These are phyloP conservation scores for Odontocolon sp. DNA, from an alignment of 2,888 invertebrate genomes.

Conservation along the genomic window DNA sequence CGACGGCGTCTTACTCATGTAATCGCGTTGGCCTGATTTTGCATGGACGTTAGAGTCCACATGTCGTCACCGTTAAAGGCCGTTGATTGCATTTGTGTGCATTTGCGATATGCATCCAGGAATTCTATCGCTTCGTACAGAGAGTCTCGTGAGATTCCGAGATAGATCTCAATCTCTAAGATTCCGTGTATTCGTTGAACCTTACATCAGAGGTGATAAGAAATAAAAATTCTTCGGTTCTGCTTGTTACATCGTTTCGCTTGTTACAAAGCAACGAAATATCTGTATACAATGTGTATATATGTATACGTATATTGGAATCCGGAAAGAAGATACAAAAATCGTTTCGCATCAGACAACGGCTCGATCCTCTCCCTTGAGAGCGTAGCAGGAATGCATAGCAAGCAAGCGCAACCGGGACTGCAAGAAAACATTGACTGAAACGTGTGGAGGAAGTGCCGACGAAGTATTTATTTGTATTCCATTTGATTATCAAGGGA, in stretches of 20 bases:
- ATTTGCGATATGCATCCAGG: neutral
- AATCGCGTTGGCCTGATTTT: constrained; percentile 59
- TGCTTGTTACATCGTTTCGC: too few relatives aligned
- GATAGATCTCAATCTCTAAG: neutral
- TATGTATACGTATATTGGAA: constrained; percentile 56
- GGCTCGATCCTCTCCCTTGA: constrained; percentile 54
- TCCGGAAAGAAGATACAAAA: constrained; percentile 61
- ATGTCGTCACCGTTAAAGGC: constrained; percentile 44
- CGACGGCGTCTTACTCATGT: constrained; percentile 45
- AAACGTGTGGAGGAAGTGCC: neutral
- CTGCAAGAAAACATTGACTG: constrained; percentile 19
- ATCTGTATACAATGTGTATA: too few relatives aligned
- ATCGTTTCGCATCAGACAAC: constrained; percentile 55
- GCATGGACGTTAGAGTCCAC: constrained; percentile 10
- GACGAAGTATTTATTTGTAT: neutral
- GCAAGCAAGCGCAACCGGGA: constrained; percentile 46
- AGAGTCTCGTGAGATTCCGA: neutral
- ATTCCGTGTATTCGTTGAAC: neutral
- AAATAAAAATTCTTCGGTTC: neutral
- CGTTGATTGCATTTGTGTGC: constrained; percentile 3
- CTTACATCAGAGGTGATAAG: neutral
- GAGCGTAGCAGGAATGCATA: constrained; percentile 60
- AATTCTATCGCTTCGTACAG: constrained; percentile 4
- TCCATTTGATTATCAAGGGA: too few relatives aligned
- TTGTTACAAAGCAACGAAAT: constrained; percentile 12